Base-by-base conservation (phyloP, 2,797 vertebrate genomes). In the Poeciliopsis presidionis region DNA sequence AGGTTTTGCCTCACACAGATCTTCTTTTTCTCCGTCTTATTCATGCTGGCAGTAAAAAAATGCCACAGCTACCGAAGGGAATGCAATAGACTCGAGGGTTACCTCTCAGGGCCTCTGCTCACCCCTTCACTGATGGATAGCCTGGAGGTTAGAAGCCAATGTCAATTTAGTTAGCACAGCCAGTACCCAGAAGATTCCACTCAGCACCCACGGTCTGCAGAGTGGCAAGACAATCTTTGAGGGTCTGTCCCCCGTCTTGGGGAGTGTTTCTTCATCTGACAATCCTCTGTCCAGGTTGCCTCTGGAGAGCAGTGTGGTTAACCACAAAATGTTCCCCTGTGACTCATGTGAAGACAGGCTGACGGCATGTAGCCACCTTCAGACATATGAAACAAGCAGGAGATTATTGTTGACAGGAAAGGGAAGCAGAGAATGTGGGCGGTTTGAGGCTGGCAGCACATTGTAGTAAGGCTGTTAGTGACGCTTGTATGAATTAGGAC, bases 101-200 rank as follows among this genome's bases (percentile, higher is more conserved):
- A 88, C 89, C 86, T 84, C 79, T 80, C 69, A 73, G 82, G 79
- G 78, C 77, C 69, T 41, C 73, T 46, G 76, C 82, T 89, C 88
- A 80, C 86, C 81, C 84, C 87, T 86, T 69, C 78, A 53, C 86
- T 94, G 93, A 95, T 89, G 89, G 91, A 93, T 92, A 81, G 92
- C 91, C 82, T 70, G 81, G 90, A 93, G 93, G 92, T 93, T 88
- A 86, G 86, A 93, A 91, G 93, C 89, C 91, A 92, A 82, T 93
- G 92, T 93, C 92, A 91, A 91, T 95, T 94, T 91, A 91, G 87
- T 93, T 93, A 94, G 92, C 92, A 89, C 90, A 85, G 89, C 88
- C 90, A 90, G 90, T 92, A 88, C 90, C 90, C 90, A 81, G 90
- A 91, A 92, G 91, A 91, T 90, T 92, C 86, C 85, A 85, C 90